phyloP scores from a whole-genome alignment of 1,140 invertebrate genomes.

The Atta texana region DNA sequence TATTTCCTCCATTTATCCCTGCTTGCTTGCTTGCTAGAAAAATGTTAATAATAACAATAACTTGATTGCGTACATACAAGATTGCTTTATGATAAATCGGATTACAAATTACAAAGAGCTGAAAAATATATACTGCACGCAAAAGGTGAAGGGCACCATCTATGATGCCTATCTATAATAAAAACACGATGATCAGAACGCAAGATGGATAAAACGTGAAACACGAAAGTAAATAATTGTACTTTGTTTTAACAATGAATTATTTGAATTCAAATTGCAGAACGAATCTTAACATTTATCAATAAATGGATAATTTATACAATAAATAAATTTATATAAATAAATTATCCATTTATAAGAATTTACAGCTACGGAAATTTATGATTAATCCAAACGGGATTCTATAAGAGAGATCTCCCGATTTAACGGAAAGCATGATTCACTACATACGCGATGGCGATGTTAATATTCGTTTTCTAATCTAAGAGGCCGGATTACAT shows the following conservation, averaged over 20 bases:
- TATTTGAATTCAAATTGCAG: not conserved
- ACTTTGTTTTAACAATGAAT: not conserved
- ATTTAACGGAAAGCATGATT: conserved; percentile 35
- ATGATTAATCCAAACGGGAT: conserved; percentile 5
- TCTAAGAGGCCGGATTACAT: not conserved
- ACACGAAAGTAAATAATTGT: not conserved
- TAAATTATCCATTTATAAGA: not conserved
- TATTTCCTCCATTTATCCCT: conserved; percentile 14
- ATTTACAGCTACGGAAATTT: not conserved
- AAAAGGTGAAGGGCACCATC: conserved; percentile 2
- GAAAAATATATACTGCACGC: not conserved
- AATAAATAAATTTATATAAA: not conserved
- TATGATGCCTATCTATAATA: not conserved
- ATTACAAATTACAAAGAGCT: not conserved
- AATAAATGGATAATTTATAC: conserved; percentile 8
- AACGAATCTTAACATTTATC: not conserved
- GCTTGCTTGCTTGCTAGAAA: not conserved
- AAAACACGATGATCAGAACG: not conserved
- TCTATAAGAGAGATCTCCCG: not conserved
- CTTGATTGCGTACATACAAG: not conserved
- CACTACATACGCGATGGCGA: not conserved
- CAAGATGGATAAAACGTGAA: not conserved
- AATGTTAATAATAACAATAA: conserved; percentile 10
- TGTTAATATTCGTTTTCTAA: conserved; percentile 26
- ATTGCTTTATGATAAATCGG: conserved; percentile 23